Percentiles rank a stretch among this genome's conserved stretches.
phyloP scores from a whole-genome alignment of 2,113 vertebrate species.

The Leucopsar rothschildi region DNA sequence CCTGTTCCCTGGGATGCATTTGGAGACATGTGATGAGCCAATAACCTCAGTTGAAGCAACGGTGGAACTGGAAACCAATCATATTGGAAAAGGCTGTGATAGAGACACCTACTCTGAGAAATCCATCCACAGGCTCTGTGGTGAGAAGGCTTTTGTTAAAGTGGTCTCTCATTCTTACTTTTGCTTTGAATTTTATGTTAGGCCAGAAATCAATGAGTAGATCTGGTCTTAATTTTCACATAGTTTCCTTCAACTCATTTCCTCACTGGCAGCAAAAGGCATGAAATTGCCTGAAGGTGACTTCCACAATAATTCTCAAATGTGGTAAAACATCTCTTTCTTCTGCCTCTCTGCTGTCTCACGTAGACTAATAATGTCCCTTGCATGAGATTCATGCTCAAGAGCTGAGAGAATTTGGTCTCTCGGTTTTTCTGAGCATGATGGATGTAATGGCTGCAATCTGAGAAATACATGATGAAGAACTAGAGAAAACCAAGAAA shows the following conservation, averaged over 20 bases:
- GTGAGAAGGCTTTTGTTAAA: conserved; percentile 69
- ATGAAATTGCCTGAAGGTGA: background rate
- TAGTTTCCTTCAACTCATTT: background rate
- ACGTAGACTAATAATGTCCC: background rate
- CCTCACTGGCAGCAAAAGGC: background rate
- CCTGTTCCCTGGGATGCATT: conserved; percentile 87
- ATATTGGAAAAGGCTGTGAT: conserved; percentile 97
- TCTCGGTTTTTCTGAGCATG: background rate
- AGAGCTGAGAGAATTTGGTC: background rate
- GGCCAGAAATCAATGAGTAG: background rate
- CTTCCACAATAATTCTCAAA: background rate
- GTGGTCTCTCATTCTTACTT: background rate
- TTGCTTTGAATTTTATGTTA: background rate
- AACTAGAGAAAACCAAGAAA: background rate
- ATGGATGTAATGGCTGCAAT: background rate
- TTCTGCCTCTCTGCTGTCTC: background rate
- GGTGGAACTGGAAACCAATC: conserved; percentile 91
- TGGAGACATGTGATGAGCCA: conserved; percentile 92
- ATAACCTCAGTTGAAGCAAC: conserved; percentile 85
- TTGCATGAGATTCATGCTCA: background rate
- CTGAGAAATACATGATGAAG: background rate
- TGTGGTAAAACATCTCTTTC: background rate
- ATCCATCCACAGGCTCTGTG: conserved; percentile 92
- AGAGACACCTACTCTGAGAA: conserved; percentile 98
- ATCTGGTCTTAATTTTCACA: background rate